Conservation (phyloP, 1,140 invertebrate species). For the Caenorhabditis elegans region WBcel235 BX284605.5:10457501-10458000, state of each 20-base stretch:
- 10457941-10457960: no score
- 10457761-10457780: neutral
- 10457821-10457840: constrained; percentile 29
- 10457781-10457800: neutral
- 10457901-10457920: no score
- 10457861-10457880: neutral
- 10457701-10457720: constrained; percentile 4
- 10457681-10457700: constrained; percentile 21
- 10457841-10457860: neutral
- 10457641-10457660: neutral
- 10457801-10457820: neutral
- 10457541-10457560: neutral
- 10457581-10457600: neutral
- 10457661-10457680: neutral
- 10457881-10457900: neutral
- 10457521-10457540: neutral
- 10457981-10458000: no score
- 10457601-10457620: neutral
- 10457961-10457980: no score
- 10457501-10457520: neutral
- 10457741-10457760: neutral
- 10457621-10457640: neutral
- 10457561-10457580: neutral
- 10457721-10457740: neutral
- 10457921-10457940: no score